A percentile compares a stretch with the other conserved stretches of the same genome.
Conservation (phyloP, 2,888 invertebrate species). For the Orthosia gracilis region DNA sequence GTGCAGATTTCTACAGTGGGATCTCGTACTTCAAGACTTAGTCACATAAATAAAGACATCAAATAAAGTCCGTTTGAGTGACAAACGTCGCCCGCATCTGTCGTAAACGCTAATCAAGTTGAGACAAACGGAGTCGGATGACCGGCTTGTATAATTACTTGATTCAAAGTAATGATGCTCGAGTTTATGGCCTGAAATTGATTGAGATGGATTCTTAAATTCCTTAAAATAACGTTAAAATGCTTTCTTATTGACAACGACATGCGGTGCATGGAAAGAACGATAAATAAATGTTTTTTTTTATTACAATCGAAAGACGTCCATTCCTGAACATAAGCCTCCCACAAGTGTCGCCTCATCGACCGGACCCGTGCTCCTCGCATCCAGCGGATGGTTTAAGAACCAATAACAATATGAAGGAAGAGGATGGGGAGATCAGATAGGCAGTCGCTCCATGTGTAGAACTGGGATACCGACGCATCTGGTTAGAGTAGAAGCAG, state of each 20-base stretch:
- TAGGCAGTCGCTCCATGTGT: too few species aligned
- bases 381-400: too few species aligned
- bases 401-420: too few species aligned
- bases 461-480: too few species aligned
- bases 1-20: too few species aligned
- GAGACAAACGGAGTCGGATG: slow-evolving; percentile 45
- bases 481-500: too few species aligned
- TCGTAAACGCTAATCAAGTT: slow-evolving; percentile 77
- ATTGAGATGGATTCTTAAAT: neutral
- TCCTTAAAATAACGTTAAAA: neutral
- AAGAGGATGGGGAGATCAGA: too few species aligned
- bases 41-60: slow-evolving; percentile 76
- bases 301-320: too few species aligned
- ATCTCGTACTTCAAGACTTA: slow-evolving; percentile 63
- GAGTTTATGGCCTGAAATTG: slow-evolving; percentile 22
- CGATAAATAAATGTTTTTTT: too few species aligned
- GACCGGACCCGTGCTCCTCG: too few species aligned
- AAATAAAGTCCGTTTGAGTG: slow-evolving; percentile 69
- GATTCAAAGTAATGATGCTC: slow-evolving; percentile 19
- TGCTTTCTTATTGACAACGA: neutral
- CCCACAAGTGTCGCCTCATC: too few species aligned
- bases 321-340: too few species aligned
- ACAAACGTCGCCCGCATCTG: slow-evolving; percentile 69
- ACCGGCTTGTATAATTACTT: slow-evolving; percentile 49
- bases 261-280: neutral